Conservation (phyloP, 2,888 invertebrate genomes). For the Encarsia formosa region DNA sequence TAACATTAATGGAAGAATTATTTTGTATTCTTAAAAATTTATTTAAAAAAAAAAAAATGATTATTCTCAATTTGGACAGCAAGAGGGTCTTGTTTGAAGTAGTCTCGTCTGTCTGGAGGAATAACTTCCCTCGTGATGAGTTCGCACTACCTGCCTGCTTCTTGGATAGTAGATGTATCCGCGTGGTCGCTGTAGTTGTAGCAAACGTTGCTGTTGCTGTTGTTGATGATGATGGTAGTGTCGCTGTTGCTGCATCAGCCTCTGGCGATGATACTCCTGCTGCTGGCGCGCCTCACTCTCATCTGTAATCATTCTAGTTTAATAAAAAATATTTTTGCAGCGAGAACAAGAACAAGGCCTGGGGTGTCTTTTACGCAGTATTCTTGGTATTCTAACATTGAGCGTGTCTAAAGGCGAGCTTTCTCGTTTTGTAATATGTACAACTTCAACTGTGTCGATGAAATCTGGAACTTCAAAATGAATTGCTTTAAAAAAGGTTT, state of each 20-base stretch:
- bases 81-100: neutral
- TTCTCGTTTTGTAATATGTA: slow-evolving; percentile 13
- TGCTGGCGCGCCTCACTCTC: neutral
- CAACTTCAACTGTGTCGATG: slow-evolving; percentile 15
- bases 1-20: too few relatives aligned
- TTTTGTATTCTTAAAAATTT: too few relatives aligned
- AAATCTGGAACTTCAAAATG: slow-evolving; percentile 23
- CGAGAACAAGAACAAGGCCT: too few relatives aligned
- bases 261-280: slow-evolving; percentile 9
- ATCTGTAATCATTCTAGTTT: too few relatives aligned
- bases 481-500: too few relatives aligned
- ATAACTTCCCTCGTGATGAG: neutral
- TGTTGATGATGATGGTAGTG: slow-evolving; percentile 4
- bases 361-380: too few relatives aligned
- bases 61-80: slow-evolving; percentile 6
- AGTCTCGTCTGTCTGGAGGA: slow-evolving; percentile 3
- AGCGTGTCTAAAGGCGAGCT: too few relatives aligned
- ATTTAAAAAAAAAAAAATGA: too few relatives aligned
- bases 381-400: too few relatives aligned
- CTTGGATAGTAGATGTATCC: slow-evolving; percentile 21
- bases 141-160: slow-evolving; percentile 1
- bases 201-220: slow-evolving; percentile 7
- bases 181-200: slow-evolving; percentile 15
- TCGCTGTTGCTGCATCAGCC: slow-evolving; percentile 4
- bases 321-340: too few relatives aligned